Evolutionary conservation across 2,113 vertebrate species (phyloP).

Genomic region (Dromaius novaehollandiae): DNA sequence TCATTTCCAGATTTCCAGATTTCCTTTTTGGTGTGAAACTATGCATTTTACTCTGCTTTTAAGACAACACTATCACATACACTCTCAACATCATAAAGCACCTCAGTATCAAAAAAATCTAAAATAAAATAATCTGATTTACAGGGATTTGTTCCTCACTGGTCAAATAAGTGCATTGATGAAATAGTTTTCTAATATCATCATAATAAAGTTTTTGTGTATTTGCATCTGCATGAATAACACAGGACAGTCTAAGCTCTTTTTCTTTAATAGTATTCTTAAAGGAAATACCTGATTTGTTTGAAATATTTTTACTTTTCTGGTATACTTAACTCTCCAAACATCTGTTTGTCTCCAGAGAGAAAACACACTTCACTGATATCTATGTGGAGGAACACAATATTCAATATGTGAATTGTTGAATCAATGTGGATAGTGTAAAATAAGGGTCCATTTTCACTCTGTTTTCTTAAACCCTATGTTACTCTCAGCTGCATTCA

Average conservation of each 20-base stretch:
- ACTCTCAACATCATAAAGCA: neutral
- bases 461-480: neutral
- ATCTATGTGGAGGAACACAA: neutral
- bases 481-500: neutral
- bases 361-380: neutral
- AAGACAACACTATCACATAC: constrained; percentile 1
- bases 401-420: neutral
- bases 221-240: neutral
- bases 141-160: constrained; percentile 12
- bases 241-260: neutral
- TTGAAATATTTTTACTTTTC: constrained; percentile 1
- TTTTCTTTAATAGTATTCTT: neutral
- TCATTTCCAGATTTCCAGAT: neutral
- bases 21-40: neutral
- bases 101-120: neutral
- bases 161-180: constrained; percentile 14
- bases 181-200: neutral
- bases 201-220: neutral
- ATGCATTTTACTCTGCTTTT: neutral
- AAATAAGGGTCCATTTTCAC: neutral
- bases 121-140: constrained; percentile 22
- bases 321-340: neutral
- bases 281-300: neutral
- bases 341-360: neutral
- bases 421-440: neutral